Conservation (phyloP, 2,113 vertebrate species). For the Mystacornis crossleyi region DNA sequence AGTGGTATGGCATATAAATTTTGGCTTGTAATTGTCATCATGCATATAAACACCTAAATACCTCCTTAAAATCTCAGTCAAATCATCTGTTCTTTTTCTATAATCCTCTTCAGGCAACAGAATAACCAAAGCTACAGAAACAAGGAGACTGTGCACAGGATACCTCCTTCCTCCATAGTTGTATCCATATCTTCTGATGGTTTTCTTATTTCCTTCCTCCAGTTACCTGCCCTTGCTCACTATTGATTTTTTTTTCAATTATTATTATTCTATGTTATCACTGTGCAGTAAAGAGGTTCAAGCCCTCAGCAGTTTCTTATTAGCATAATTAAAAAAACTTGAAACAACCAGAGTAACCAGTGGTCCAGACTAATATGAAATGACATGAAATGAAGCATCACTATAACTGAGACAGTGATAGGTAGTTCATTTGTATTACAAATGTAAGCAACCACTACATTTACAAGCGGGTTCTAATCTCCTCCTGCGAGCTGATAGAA, state of each 20-base stretch:
- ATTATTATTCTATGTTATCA: background rate
- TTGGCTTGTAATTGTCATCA: slow-evolving; percentile 18
- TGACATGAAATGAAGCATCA: background rate
- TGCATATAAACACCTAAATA: slow-evolving; percentile 30
- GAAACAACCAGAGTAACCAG: fast-evolving
- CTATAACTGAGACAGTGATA: background rate
- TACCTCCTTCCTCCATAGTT: background rate
- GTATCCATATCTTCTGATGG: background rate
- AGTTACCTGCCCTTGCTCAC: background rate
- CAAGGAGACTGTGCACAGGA: too few relatives aligned
- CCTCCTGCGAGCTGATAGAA: background rate
- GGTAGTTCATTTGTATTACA: background rate
- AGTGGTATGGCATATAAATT: background rate
- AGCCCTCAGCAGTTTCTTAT: background rate
- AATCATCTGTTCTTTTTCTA: background rate
- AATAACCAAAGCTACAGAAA: background rate
- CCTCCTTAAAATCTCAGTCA: slow-evolving; percentile 10
- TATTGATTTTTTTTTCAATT: background rate
- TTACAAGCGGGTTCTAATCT: background rate
- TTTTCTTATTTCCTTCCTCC: background rate
- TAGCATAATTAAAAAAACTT: background rate
- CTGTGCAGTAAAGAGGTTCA: background rate
- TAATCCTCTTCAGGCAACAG: background rate
- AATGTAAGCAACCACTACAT: background rate
- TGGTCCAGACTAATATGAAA: background rate